Evolutionary conservation across 2,888 invertebrate species (phyloP), one percentile per base, ranked within the genome.

Genomic region (Glaucopsyche alexis): DNA sequence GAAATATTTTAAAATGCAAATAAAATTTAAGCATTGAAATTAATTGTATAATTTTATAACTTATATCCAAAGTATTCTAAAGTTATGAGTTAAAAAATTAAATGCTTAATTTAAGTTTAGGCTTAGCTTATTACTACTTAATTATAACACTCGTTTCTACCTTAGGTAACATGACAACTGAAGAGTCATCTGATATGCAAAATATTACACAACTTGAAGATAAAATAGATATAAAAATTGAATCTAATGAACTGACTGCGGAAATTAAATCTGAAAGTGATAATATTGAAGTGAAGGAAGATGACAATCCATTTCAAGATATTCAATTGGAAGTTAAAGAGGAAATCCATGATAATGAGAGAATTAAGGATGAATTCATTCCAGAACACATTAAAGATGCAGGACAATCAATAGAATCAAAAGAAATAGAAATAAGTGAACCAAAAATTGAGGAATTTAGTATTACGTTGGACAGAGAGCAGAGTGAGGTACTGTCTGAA

Each of bases 401-500:
- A 29, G 60, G 7, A 2, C 7, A 38, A 29, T 9, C 60, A 38
- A 60, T 16, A 38, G 29, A 29, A 50, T n/a, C 14, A 14, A 67
- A 67, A 13, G 50, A 14, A 29, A 50, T 49, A 8, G 71, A 65
- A n/a, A 42, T 55, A 2, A 38, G 13, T 14, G 60, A 71, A 11
- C 71, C 0, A 16, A 71, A 52, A 72, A 72, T 50, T 50, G 77
- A 79, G 69, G 73, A 76, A 49, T 73, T 77, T 71, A 81, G 80
- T 29, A 78, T 88, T 0, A 88, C 90, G 74, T 79, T 82, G 67
- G 89, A 88, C 77, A 78, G 73, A 8, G 88, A 88, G 77, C 77
- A 74, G 7, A 81, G 80, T 55, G 82, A 29, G 29, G 29, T 81
- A 13, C 64, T 85, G 2, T 80, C 85, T 0, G 87, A 86, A 80